These are phyloP conservation scores for Paedocypris sp. DNA, from an alignment of 2,113 vertebrate genomes.

Conservation along the genomic window DNA sequence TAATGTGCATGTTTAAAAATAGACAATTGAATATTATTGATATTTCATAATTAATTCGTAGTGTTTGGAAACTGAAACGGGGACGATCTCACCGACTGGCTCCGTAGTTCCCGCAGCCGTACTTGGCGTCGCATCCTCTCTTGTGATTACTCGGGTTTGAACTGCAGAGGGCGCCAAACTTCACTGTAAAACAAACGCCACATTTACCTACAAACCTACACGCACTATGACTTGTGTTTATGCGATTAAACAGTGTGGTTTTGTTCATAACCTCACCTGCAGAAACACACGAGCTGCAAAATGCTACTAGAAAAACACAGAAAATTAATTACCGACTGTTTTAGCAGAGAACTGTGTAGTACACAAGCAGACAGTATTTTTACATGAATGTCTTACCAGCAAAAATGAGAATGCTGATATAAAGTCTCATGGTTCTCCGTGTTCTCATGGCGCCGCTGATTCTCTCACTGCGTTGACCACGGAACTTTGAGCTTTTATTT, in stretches of 20 bases:
- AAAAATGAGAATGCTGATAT: neutral
- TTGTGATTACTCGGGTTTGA: constrained; percentile 32
- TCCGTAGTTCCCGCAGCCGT: constrained; percentile 38
- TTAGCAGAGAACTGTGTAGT: too few relatives aligned
- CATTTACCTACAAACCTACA: neutral
- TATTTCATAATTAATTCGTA: too few relatives aligned
- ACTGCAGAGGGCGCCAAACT: constrained; percentile 41
- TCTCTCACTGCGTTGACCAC: neutral
- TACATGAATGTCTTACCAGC: constrained; percentile 6
- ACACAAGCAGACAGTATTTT: too few relatives aligned
- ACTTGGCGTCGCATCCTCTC: constrained; percentile 14
- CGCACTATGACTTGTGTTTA: neutral
- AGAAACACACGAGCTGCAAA: too few relatives aligned
- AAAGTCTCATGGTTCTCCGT: neutral
- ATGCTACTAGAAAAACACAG: too few relatives aligned
- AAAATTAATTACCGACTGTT: too few relatives aligned
- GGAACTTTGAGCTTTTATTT: neutral
- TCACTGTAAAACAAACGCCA: constrained; percentile 17
- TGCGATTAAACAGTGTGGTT: neutral
- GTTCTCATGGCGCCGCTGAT: neutral
- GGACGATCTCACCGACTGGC: constrained; percentile 37
- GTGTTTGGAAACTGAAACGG: too few relatives aligned
- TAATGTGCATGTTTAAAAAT: too few relatives aligned
- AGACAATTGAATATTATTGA: too few relatives aligned
- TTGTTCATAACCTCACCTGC: too few relatives aligned